Conservation (phyloP, 2,888 invertebrate genomes). For the Acrobasis repandana region DNA sequence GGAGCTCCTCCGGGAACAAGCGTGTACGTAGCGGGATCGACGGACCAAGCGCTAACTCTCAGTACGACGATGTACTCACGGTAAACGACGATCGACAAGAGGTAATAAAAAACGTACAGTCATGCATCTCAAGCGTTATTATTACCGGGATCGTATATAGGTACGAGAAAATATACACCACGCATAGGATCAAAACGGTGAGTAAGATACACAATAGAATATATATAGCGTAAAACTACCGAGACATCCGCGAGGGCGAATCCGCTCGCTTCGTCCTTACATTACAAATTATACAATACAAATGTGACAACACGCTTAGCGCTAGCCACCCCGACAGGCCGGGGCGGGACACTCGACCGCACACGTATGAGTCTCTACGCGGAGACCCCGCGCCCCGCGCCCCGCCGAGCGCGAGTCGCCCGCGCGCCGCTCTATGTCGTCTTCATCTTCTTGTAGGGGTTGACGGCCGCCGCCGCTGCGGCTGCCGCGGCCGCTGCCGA, state of each 20-base stretch:
- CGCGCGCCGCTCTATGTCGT: conserved; percentile 85
- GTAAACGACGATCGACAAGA: conserved; percentile 78
- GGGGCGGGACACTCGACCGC: conserved; percentile 69
- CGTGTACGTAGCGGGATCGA: conserved; percentile 82
- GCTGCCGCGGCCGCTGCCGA: conserved; percentile 69
- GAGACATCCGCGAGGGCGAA: conserved; percentile 76
- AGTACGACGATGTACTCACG: conserved; percentile 76
- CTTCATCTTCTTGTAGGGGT: conserved; percentile 96
- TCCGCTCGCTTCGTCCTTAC: conserved; percentile 77
- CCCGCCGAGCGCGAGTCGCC: conserved; percentile 62
- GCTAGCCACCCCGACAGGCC: conserved; percentile 78
- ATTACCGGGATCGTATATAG: conserved; percentile 88
- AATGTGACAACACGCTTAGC: conserved; percentile 81
- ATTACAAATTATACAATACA: conserved; percentile 80
- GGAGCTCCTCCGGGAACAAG: conserved; percentile 75
- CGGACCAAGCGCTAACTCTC: conserved; percentile 80
- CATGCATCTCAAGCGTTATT: conserved; percentile 94
- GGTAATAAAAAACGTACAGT: conserved; percentile 89
- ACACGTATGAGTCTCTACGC: conserved; percentile 79
- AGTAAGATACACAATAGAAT: conserved; percentile 76
- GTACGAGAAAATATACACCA: conserved; percentile 82
- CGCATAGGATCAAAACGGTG: conserved; percentile 80
- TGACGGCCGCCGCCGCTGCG: conserved; percentile 80
- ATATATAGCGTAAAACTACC: conserved; percentile 79
- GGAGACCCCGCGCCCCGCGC: conserved; percentile 79